These are phyloP conservation scores for Porphyrio hochstetteri DNA, from an alignment of 2,113 vertebrate species.

Conservation along the genomic window DNA sequence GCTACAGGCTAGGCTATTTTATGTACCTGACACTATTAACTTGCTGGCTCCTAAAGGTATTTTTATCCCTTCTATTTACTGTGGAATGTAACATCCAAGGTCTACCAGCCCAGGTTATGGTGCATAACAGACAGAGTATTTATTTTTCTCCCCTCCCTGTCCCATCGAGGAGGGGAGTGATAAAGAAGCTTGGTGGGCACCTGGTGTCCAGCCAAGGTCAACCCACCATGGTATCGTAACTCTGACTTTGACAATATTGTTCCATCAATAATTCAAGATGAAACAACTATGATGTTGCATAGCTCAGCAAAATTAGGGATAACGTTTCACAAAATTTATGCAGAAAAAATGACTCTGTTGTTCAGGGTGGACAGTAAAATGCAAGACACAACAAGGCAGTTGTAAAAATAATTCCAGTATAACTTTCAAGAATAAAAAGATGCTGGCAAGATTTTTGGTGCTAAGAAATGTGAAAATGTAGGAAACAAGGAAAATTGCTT, in stretches of 20 bases:
- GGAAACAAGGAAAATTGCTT: not conserved
- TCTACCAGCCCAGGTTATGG: not conserved
- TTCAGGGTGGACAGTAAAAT: not conserved
- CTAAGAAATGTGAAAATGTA: not conserved
- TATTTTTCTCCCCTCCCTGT: too few relatives aligned
- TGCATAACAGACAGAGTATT: not conserved
- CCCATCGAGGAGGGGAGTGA: too few relatives aligned
- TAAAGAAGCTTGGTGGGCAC: too few relatives aligned
- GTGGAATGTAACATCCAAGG: not conserved
- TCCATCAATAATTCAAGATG: not conserved
- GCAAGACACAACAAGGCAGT: not conserved
- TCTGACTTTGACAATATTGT: not conserved
- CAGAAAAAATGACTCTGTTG: not conserved
- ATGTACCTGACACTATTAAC: not conserved
- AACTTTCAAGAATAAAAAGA: not conserved
- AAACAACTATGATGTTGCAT: not conserved
- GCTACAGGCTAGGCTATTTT: not conserved
- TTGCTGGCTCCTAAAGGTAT: not conserved
- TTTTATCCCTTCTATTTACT: not conserved
- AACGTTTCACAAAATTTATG: not conserved
- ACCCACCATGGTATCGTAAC: not conserved
- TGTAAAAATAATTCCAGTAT: not conserved
- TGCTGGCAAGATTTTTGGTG: not conserved
- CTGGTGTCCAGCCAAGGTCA: too few relatives aligned
- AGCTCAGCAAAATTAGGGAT: not conserved